Percentiles rank a stretch among this genome's conserved stretches.
phyloP scores from a whole-genome alignment of 2,888 invertebrate species.

The Eledona agricola region DNA sequence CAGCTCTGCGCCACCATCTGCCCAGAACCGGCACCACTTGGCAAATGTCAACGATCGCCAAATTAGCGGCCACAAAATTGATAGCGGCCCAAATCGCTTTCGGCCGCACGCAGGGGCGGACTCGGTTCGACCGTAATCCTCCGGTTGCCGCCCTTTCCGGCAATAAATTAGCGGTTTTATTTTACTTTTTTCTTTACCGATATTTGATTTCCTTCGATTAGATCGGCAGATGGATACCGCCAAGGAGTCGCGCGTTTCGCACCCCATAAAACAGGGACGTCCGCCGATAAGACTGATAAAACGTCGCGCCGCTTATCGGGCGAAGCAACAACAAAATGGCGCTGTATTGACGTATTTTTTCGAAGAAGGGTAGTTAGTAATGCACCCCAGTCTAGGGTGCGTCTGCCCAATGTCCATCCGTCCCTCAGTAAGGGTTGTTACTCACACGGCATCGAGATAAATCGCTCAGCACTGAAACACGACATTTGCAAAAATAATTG shows the following conservation, averaged over 20 bases:
- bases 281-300: no score
- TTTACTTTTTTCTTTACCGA: conserved; percentile 50
- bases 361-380: no score
- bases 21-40: conserved; percentile 5
- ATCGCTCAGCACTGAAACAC: conserved; percentile 34
- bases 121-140: conserved; percentile 32
- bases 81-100: conserved; percentile 26
- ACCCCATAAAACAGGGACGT: no score
- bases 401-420: conserved; percentile 55
- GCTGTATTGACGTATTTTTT: no score
- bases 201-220: conserved; percentile 14
- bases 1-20: conserved; percentile 15
- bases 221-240: conserved; percentile 19
- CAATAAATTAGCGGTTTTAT: conserved; percentile 57
- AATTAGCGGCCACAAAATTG: conserved; percentile 45
- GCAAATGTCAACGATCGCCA: conserved; percentile 27
- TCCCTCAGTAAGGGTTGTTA: conserved; percentile 39
- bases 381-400: conserved; percentile 53
- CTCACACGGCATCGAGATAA: conserved; percentile 30
- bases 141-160: conserved; percentile 56
- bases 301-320: no score
- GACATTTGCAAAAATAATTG: conserved; percentile 44
- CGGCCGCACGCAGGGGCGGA: conserved; percentile 27
- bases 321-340: no score
- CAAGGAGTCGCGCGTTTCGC: no score